These are phyloP conservation scores for Scaptomyza pallida DNA, from an alignment of 1,140 invertebrate species.

Conservation along the genomic window DNA sequence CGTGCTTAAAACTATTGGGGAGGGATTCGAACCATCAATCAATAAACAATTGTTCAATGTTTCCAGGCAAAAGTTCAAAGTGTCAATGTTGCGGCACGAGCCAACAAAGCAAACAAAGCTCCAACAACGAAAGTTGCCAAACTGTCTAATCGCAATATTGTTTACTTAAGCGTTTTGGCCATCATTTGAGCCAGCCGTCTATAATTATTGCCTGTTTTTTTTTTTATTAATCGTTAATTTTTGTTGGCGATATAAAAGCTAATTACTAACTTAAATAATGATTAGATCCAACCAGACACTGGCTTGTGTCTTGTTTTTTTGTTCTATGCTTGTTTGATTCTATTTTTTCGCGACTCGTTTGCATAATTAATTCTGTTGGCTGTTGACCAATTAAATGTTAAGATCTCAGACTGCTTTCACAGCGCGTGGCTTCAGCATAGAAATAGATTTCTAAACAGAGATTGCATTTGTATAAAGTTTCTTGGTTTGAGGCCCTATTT, in stretches of 20 bases:
- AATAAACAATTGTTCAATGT: constrained; percentile 11
- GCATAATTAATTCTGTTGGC: constrained; percentile 65
- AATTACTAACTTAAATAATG: constrained; percentile 80
- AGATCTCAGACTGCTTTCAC: constrained; percentile 54
- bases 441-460: not conserved
- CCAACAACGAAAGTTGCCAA: constrained; percentile 63
- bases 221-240: constrained; percentile 47
- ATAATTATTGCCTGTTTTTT: constrained; percentile 41
- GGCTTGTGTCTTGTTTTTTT: constrained; percentile 26
- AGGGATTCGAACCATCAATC: not conserved
- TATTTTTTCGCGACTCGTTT: constrained; percentile 54
- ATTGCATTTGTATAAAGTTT: constrained; percentile 11
- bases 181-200: constrained; percentile 47
- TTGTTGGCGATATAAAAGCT: constrained; percentile 61
- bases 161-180: constrained; percentile 33
- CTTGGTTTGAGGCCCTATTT: constrained; percentile 56
- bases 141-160: constrained; percentile 59
- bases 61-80: constrained; percentile 45
- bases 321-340: constrained; percentile 28
- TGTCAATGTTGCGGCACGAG: constrained; percentile 56
- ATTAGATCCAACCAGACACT: constrained; percentile 61
- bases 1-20: not conserved
- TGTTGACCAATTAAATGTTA: constrained; percentile 63
- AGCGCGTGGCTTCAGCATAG: constrained; percentile 53
- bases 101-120: constrained; percentile 19